Percentiles rank a stretch among this genome's conserved stretches.
These are phyloP conservation scores for Drosophila lini DNA, from an alignment of 1,140 invertebrate species.

Conservation along the genomic window DNA sequence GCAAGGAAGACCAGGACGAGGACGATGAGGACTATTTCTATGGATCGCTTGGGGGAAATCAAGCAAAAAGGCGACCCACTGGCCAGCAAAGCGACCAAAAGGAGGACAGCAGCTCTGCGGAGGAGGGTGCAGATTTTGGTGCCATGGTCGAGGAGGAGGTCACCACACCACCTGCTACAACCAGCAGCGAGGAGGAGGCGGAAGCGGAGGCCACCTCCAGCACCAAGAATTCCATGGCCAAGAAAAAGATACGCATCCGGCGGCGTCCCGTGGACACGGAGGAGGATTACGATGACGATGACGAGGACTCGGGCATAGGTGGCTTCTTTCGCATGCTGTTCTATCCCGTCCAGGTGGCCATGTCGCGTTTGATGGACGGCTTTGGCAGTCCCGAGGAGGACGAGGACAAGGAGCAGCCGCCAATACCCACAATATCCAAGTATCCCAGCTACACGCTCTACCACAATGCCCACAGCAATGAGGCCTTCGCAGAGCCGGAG, in stretches of 20 bases:
- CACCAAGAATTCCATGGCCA: slow-evolving; percentile 57
- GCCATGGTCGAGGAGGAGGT: slow-evolving; percentile 62
- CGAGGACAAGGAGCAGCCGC: slow-evolving; percentile 39
- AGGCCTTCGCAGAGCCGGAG: slow-evolving; percentile 31
- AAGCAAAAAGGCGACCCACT: background rate
- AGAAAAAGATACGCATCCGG: slow-evolving; percentile 68
- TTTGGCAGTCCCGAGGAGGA: slow-evolving; percentile 36
- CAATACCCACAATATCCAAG: slow-evolving; percentile 9
- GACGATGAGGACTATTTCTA: slow-evolving; percentile 46
- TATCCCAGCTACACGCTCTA: slow-evolving; percentile 78
- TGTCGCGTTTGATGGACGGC: slow-evolving; percentile 68
- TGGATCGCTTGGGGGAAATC: background rate
- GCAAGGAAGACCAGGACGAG: slow-evolving; percentile 16
- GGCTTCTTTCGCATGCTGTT: slow-evolving; percentile 80
- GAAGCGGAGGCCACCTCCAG: slow-evolving; percentile 19
- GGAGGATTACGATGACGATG: slow-evolving; percentile 54
- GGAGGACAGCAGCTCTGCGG: slow-evolving; percentile 72
- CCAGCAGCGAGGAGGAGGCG: slow-evolving; percentile 3
- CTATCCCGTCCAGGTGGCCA: slow-evolving; percentile 76
- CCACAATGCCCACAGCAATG: slow-evolving; percentile 67
- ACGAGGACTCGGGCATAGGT: slow-evolving; percentile 52
- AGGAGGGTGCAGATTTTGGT: slow-evolving; percentile 73
- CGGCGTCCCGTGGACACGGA: slow-evolving; percentile 56
- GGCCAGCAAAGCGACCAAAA: slow-evolving; percentile 1
- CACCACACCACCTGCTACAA: background rate